Percentiles rank a stretch among this genome's conserved stretches.
phyloP scores from a whole-genome alignment of 2,888 invertebrate genomes.

The Apotomis capreana region DNA sequence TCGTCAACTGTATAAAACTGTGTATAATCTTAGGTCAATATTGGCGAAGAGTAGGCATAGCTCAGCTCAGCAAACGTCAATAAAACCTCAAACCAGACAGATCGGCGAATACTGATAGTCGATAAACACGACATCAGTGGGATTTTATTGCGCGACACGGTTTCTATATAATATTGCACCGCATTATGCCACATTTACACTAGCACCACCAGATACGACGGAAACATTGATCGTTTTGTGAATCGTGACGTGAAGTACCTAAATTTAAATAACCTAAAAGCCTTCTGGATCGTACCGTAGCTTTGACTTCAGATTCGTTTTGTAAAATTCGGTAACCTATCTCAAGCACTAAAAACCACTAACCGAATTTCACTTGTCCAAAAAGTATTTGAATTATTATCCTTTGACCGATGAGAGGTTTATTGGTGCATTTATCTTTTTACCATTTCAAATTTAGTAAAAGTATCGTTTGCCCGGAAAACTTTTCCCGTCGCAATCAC shows the following conservation, averaged over 20 bases:
- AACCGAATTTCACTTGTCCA: too few relatives aligned
- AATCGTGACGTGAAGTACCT: neutral
- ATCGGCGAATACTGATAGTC: neutral
- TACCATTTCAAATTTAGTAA: too few relatives aligned
- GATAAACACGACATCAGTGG: conserved; percentile 1
- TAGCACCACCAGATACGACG: neutral
- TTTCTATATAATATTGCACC: conserved; percentile 15
- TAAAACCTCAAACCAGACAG: conserved; percentile 5
- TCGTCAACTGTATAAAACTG: too few relatives aligned
- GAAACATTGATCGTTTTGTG: neutral
- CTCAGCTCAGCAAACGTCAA: conserved; percentile 1
- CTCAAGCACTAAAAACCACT: too few relatives aligned
- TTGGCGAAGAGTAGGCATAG: neutral
- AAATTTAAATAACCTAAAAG: neutral
- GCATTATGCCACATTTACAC: conserved; percentile 18
- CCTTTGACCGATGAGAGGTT: too few relatives aligned
- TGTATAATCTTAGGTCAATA: neutral
- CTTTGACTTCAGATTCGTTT: too few relatives aligned
- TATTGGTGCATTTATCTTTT: too few relatives aligned
- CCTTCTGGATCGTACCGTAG: too few relatives aligned
- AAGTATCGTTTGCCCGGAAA: too few relatives aligned
- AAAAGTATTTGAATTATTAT: too few relatives aligned
- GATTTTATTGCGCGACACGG: conserved; percentile 12
- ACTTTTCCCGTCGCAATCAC: too few relatives aligned
- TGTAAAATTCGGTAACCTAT: too few relatives aligned